Base-by-base conservation (phyloP, 2,888 invertebrate genomes). In the Eristalis intricaria region DNA sequence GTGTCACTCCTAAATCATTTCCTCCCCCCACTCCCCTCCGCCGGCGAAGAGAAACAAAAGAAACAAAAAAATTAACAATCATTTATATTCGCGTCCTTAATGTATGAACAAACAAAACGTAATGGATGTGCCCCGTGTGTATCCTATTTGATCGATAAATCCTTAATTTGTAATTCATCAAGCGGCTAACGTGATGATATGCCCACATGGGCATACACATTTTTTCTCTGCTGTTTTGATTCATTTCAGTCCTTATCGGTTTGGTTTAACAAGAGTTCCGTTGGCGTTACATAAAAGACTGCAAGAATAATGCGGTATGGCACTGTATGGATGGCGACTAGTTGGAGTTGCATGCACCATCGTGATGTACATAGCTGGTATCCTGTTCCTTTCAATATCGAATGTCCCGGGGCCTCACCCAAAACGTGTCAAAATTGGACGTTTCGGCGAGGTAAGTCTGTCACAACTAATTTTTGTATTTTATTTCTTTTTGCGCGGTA, bases 251-350 rank as follows among this genome's bases (percentile, higher is more conserved):
- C 75, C 56, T 66, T 65, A 66, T 63, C 66, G 60, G 75, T 63
- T 78, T 58, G 71, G 61, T 58, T 58, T 73, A 65, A 87, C 35
- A 80, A 79, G 75, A 75, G 76, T 87, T 87, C 84, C 84, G 69
- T 73, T 84, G 76, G 65, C 56, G 84, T 84, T 29, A 23, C 80
- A 80, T 73, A 68, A 87, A 87, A 84, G 86, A 86, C 86, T 86
- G 86, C 84, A 87, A 84, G 79, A 87, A 87, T 84, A 87, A 87
- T 90, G 90, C 91, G 92, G 90, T 87, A 93, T 93, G 92, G 92
- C 91, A 91, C 90, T 92, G 90, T 92, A 92, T 91, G 92, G 92
- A 90, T 93, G 93, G 93, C 92, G 93, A 90, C 91, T 93, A 90
- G 91, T 92, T 90, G 92, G 92, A 89, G 91, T 93, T 89, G 92